Percentiles rank a stretch among this genome's conserved stretches.
phyloP scores from a whole-genome alignment of 2,797 vertebrate species.

The Pyrocephalus nanus region DNA sequence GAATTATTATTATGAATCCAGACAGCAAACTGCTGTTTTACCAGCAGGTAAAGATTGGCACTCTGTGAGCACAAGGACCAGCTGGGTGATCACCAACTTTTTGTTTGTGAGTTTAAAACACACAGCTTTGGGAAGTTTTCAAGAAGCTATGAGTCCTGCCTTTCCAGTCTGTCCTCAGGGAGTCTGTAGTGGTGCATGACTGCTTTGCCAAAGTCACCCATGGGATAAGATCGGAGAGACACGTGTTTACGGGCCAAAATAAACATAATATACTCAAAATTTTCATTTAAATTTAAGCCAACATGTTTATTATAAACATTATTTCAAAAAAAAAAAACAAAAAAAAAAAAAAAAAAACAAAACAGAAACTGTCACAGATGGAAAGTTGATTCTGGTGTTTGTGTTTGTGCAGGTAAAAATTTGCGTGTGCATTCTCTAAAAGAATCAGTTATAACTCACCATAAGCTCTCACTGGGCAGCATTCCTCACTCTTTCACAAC shows the following conservation, averaged over 20 bases:
- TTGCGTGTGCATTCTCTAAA: not conserved
- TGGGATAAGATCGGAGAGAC: not conserved
- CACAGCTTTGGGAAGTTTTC: not conserved
- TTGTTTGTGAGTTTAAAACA: not conserved
- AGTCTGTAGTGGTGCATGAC: not conserved
- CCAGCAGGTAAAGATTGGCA: not conserved
- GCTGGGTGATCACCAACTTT: not conserved
- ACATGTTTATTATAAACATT: not conserved
- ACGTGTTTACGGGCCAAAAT: not conserved
- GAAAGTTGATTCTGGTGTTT: not conserved
- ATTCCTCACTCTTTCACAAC: not conserved
- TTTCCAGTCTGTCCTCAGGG: not conserved
- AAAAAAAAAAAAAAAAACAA: not conserved
- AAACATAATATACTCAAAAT: not conserved
- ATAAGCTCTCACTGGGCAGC: not conserved
- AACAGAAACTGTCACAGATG: not conserved
- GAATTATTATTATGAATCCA: not conserved
- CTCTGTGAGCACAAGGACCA: not conserved
- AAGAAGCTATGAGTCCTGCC: not conserved
- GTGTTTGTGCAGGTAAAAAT: not conserved
- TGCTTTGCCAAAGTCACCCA: rapidly evolving
- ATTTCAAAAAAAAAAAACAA: not conserved
- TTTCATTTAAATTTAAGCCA: not conserved
- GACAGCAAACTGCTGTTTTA: not conserved
- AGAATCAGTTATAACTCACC: not conserved